Percentiles rank a stretch among this genome's conserved stretches.
Evolutionary conservation across 2,888 invertebrate species (phyloP).

Genomic region (Monochamus alternatus): DNA sequence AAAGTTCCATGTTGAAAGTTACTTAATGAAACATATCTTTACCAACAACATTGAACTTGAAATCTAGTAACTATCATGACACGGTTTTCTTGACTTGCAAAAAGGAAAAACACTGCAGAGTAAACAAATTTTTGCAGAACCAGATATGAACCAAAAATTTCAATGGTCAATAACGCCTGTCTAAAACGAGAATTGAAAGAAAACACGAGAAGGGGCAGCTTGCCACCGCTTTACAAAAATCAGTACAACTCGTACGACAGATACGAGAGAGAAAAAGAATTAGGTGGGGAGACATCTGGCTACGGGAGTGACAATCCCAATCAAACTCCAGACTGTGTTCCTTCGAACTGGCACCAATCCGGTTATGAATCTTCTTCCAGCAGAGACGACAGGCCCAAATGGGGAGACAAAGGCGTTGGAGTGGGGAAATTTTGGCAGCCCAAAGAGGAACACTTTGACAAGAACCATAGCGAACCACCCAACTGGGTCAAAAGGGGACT

Average conservation of each 20-base stretch:
- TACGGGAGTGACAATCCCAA: slow-evolving; percentile 85
- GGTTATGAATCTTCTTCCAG: slow-evolving; percentile 68
- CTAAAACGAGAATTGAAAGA: slow-evolving; percentile 54
- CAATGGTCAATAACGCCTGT: slow-evolving; percentile 56
- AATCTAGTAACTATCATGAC: not conserved
- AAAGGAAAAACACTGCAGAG: not conserved
- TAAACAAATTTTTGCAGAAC: slow-evolving; percentile 53
- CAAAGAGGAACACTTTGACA: slow-evolving; percentile 57
- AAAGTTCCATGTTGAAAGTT: not conserved
- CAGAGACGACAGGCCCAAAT: slow-evolving; percentile 80
- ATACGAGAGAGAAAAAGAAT: slow-evolving; percentile 69
- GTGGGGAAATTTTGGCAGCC: slow-evolving; percentile 81
- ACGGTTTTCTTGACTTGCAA: not conserved
- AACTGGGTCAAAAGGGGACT: slow-evolving; percentile 74
- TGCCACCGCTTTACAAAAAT: slow-evolving; percentile 68
- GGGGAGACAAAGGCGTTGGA: slow-evolving; percentile 82
- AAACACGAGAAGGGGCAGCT: slow-evolving; percentile 61
- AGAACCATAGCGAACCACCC: slow-evolving; percentile 65
- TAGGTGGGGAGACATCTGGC: slow-evolving; percentile 86
- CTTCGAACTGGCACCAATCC: slow-evolving; percentile 55
- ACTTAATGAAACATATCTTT: too few relatives aligned
- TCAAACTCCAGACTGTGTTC: slow-evolving; percentile 67
- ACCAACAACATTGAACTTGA: not conserved
- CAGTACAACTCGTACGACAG: slow-evolving; percentile 64
- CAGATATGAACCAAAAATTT: slow-evolving; percentile 59